These are phyloP conservation scores for Siniperca scherzeri DNA, from an alignment of 2,797 vertebrate species.

Conservation along the genomic window DNA sequence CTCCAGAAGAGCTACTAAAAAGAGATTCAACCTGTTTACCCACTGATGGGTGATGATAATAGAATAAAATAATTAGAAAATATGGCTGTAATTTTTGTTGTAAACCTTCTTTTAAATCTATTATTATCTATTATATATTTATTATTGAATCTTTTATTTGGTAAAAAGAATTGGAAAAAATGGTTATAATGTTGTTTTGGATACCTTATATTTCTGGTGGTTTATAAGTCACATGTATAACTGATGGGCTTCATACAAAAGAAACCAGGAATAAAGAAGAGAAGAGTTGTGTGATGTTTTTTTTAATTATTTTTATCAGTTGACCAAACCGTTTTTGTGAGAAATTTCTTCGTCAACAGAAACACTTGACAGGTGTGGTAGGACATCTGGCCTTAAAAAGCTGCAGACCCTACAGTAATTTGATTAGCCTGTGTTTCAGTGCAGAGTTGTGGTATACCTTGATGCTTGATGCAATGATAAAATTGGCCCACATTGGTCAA, in stretches of 20 bases:
- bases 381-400: background rate
- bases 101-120: background rate
- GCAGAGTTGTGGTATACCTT: background rate
- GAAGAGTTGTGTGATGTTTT: background rate
- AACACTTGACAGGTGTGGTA: background rate
- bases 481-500: background rate
- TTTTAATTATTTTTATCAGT: background rate
- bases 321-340: background rate
- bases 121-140: background rate
- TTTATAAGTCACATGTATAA: background rate
- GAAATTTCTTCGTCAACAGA: background rate
- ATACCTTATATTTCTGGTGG: background rate
- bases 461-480: background rate
- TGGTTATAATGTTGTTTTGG: background rate
- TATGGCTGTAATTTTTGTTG: background rate
- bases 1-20: background rate
- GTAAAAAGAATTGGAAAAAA: background rate
- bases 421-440: background rate
- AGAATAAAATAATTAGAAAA: background rate
- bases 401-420: background rate
- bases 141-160: background rate
- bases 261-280: background rate
- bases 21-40: background rate
- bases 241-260: background rate
- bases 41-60: background rate